phyloP scores from a whole-genome alignment of 1,140 invertebrate species.

The Bombus haemorrhoidalis region DNA sequence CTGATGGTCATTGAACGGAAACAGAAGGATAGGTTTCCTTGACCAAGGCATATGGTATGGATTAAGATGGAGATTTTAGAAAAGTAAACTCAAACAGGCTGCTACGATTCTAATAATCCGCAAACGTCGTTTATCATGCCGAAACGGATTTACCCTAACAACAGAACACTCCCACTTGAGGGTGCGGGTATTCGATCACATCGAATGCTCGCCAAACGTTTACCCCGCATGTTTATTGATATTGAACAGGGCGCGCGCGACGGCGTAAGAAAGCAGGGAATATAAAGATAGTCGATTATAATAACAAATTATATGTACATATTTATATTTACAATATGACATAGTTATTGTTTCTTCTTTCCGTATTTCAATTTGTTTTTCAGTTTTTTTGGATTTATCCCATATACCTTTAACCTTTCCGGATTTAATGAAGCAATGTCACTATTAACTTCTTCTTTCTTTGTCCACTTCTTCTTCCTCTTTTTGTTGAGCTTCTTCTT shows the following conservation, averaged over 20 bases:
- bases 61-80: constrained; percentile 72
- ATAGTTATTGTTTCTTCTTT: constrained; percentile 69
- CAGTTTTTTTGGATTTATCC: constrained; percentile 95
- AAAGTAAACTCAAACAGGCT: constrained; percentile 68
- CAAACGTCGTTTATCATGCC: constrained; percentile 78
- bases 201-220: constrained; percentile 11
- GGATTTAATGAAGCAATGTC: constrained; percentile 85
- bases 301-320: constrained; percentile 23
- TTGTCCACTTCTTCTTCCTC: constrained; percentile 35
- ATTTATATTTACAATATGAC: constrained; percentile 14
- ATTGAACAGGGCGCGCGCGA: constrained; percentile 12
- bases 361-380: constrained; percentile 87
- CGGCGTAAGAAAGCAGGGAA: background rate
- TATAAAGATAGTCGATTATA: background rate
- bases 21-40: background rate
- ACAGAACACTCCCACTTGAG: constrained; percentile 56
- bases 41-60: constrained; percentile 72
- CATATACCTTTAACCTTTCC: constrained; percentile 92
- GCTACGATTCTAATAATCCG: constrained; percentile 73
- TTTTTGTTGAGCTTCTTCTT: constrained; percentile 69
- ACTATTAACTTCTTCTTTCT: constrained; percentile 57
- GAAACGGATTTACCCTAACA: constrained; percentile 49
- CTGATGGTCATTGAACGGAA: background rate
- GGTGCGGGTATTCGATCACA: constrained; percentile 45
- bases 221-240: constrained; percentile 25